Evolutionary conservation across 2,113 vertebrate species (phyloP).

Genomic region (Hippocampus comes): DNA sequence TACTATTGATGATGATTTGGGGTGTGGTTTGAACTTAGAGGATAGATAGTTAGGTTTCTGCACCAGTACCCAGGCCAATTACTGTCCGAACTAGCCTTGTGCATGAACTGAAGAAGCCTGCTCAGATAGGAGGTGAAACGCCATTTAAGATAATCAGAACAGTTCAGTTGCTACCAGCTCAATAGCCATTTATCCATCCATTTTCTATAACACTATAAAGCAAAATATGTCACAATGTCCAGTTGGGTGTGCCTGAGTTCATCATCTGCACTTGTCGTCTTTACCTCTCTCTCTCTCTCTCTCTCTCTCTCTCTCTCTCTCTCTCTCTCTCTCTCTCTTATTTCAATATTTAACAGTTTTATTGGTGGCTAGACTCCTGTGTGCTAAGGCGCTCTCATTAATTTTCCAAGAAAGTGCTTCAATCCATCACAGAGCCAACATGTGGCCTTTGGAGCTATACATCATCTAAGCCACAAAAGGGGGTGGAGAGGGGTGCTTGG

Average conservation of each 20-base stretch:
- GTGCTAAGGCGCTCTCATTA: slow-evolving; percentile 95
- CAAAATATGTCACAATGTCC: slow-evolving; percentile 7
- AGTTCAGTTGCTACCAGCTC: neutral
- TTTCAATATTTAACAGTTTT: slow-evolving; percentile 97
- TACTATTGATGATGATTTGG: neutral
- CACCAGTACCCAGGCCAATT: neutral
- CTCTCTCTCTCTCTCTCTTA: slow-evolving; percentile 41
- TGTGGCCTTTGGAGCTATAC: slow-evolving; percentile 96
- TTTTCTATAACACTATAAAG: neutral
- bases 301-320: slow-evolving; percentile 35
- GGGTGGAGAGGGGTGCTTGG: slow-evolving; percentile 37
- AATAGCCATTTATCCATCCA: neutral
- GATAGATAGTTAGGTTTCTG: neutral
- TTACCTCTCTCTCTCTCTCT: slow-evolving; percentile 42
- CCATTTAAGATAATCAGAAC: neutral
- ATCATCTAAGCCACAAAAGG: slow-evolving; percentile 88
- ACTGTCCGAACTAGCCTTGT: neutral
- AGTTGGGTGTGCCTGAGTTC: slow-evolving; percentile 23
- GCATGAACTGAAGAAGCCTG: neutral
- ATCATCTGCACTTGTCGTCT: slow-evolving; percentile 51
- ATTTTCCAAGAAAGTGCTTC: slow-evolving; percentile 99
- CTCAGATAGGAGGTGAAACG: neutral
- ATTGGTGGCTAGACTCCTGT: slow-evolving; percentile 96
- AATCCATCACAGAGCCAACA: slow-evolving; percentile 99
- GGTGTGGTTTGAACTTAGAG: neutral